Evolutionary conservation across 1,140 invertebrate species (phyloP), one percentile per base, ranked within the genome.

Genomic region (Drosophila tropicalis): DNA sequence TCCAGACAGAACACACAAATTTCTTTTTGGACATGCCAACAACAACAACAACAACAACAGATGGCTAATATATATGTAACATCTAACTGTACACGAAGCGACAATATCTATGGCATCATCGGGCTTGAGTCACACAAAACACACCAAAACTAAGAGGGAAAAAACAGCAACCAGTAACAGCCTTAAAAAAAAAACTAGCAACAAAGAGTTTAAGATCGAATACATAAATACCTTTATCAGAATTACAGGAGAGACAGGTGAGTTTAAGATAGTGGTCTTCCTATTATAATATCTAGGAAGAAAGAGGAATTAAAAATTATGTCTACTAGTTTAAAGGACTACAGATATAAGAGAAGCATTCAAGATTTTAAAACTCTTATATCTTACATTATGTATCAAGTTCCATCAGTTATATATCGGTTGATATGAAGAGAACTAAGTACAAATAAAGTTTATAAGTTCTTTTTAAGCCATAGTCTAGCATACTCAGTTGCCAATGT

Each of bases 41-140:
- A 65, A 40, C 73, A 62, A 39, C n/a, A n/a, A n/a, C 34, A 36
- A 36, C 72, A 69, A 72, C 62, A 65, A 40, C 73, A 62, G 54
- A 62, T 70, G 79, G 79, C 83, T 87, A 86, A 87, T 86, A 87
- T 77, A 86, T 87, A 87, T 86, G 83, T 89, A 87, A 67, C 83
- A 62, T 41, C 83, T 89, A 87, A 87, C 83, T 83, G 83, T 87
- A 89, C 84, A 73, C 70, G 84, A 89, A 83, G 84, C 79, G 83
- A 87, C 83, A 83, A 89, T 89, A 89, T 87, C 79, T 83, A 83
- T 70, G 68, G 62, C 77, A 86, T 78, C 79, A 76, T 72, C 55
- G 66, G 36, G 13, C 55, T 40, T 62, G 17, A 72, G 41, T 58
- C 58, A 55, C 39, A 57, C n/a, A 22, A 47, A 44, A 34, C 22